phyloP scores from a whole-genome alignment of 2,113 vertebrate genomes.

The Neolamprologus hecqui region DNA sequence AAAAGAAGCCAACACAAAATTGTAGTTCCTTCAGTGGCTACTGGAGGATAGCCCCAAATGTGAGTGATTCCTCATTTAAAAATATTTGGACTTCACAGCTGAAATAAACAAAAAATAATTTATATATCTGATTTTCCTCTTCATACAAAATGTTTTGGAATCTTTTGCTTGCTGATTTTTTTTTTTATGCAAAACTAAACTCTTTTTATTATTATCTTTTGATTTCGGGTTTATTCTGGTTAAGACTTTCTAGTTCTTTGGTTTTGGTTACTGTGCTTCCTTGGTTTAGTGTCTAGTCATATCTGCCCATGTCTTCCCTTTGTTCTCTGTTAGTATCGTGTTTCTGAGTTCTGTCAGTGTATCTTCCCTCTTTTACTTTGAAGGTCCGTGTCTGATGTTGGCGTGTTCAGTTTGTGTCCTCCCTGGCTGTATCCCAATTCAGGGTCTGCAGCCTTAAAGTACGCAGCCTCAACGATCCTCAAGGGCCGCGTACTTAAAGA shows the following conservation, averaged over 20 bases:
- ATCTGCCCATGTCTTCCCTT: neutral
- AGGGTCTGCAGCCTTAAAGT: too few relatives aligned
- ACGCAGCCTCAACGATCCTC: rapidly evolving
- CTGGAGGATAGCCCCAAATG: neutral
- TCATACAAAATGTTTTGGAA: neutral
- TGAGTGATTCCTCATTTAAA: neutral
- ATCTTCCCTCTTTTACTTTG: neutral
- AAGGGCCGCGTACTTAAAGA: rapidly evolving
- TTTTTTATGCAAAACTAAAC: neutral
- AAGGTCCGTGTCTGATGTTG: neutral
- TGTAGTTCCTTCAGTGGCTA: neutral
- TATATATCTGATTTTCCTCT: rapidly evolving
- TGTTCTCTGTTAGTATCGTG: too few relatives aligned
- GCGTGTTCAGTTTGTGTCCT: neutral
- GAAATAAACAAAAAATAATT: rapidly evolving
- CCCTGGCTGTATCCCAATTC: neutral
- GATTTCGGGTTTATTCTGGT: rapidly evolving
- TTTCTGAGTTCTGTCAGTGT: neutral
- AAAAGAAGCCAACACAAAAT: neutral
- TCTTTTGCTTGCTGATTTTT: neutral
- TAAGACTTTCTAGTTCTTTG: neutral
- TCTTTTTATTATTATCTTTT: neutral
- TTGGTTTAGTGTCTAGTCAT: neutral
- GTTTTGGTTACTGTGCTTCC: neutral
- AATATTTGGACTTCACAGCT: neutral